These are phyloP conservation scores for Heliconius hortense DNA, from an alignment of 2,888 invertebrate species.

Conservation along the genomic window DNA sequence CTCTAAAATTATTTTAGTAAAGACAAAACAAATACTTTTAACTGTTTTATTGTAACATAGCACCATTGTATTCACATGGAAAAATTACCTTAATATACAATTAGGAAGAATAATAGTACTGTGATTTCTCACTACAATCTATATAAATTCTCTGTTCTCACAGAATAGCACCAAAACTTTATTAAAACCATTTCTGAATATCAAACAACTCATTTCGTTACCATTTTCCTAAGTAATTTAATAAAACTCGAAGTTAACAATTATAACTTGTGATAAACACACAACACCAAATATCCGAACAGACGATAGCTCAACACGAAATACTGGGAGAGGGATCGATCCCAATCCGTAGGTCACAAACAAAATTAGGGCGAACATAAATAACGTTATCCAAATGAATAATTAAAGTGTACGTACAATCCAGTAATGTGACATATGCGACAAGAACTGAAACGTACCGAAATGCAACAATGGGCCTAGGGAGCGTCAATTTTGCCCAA, in stretches of 20 bases:
- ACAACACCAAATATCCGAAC: slow-evolving; percentile 4
- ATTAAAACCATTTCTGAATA: background rate
- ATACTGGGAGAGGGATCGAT: background rate
- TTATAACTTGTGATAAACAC: background rate
- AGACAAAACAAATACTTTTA: too few relatives aligned
- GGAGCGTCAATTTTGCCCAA: slow-evolving; percentile 53
- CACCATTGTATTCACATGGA: too few relatives aligned
- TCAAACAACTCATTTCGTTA: background rate
- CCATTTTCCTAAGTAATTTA: background rate
- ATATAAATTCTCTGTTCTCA: background rate
- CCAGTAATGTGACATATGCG: slow-evolving; percentile 37
- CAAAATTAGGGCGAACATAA: slow-evolving; percentile 6
- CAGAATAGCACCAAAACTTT: background rate
- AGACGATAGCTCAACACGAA: background rate
- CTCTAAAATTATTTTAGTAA: too few relatives aligned
- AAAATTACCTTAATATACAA: too few relatives aligned
- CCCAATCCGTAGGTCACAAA: background rate
- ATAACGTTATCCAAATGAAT: slow-evolving; percentile 27
- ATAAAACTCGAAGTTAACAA: background rate
- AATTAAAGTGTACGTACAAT: slow-evolving; percentile 34
- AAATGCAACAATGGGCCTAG: slow-evolving; percentile 41
- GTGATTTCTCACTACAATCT: background rate
- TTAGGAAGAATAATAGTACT: too few relatives aligned
- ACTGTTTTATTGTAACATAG: too few relatives aligned
- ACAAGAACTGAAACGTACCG: slow-evolving; percentile 40